Evolutionary conservation across 2,113 vertebrate genomes (phyloP), one percentile per base, ranked within the genome.

Genomic region (Collichthys lucidus): DNA sequence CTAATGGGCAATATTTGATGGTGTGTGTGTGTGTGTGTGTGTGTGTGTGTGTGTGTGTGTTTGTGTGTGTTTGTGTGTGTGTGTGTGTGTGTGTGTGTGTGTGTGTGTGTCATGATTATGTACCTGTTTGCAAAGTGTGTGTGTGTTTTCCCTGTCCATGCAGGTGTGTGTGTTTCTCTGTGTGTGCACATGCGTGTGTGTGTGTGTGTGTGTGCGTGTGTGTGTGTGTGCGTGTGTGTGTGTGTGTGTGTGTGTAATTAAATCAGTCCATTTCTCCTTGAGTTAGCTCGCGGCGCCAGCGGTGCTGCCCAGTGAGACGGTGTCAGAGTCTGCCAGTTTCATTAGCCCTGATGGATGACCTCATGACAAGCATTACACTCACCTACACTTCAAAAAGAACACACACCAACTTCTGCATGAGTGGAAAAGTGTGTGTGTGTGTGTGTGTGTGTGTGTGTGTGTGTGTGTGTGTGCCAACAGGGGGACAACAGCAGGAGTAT

Each of bases 311-410:
- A 83, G 90, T 82, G 89, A 91, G 90, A 90, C 88, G 46, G 86
- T 89, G 88, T 91, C 86, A 72, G 82, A 85, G 76, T 90, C 90
- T 92, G 91, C 91, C 92, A 92, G 92, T 91, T 93, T 92, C 91
- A 93, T 94, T 93, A 93, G 93, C 77, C 86, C 91, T 92, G 92
- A 93, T 92, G 90, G 90, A 93, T 90, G 92, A 94, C 92, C 92
- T 92, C 89, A 90, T 89, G 91, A 93, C 89, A 92, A 86, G 86
- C 88, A 84, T 79, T 81, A 66, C 88, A 79, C 88, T 91, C 89
- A 91, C 90, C 89, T 90, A 67, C 87, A 79, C 89, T 86, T 90
- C 86, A 91, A 83, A 89, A 83, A 80, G 61, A 66, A 65, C 64
- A 62, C 53, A 63, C 82, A 68, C 77, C 56, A 78, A 91, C 74